These are phyloP conservation scores for Drosophila bocki DNA, from an alignment of 1,140 invertebrate species.

Conservation along the genomic window DNA sequence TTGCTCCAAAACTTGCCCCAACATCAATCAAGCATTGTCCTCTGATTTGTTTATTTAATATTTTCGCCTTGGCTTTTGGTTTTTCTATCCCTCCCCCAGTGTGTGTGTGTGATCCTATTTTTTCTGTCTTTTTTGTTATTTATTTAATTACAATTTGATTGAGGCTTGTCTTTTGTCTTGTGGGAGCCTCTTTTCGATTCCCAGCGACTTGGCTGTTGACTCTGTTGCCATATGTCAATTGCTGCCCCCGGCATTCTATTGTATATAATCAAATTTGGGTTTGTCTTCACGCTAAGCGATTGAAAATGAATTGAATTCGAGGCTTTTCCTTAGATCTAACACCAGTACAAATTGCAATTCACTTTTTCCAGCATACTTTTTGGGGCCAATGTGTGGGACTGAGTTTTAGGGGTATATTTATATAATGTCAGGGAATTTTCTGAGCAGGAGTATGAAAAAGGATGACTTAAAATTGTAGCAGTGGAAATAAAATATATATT, in stretches of 20 bases:
- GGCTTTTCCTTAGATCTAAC: conserved; percentile 49
- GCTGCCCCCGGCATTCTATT: conserved; percentile 50
- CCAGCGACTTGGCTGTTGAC: conserved; percentile 30
- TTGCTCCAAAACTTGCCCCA: conserved; percentile 15
- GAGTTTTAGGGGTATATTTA: neutral
- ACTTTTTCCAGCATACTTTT: conserved; percentile 49
- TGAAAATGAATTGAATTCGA: conserved; percentile 57
- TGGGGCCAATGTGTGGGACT: conserved; percentile 16
- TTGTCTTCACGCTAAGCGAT: conserved; percentile 27
- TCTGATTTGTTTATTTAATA: conserved; percentile 75
- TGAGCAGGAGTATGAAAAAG: neutral
- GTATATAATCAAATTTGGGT: conserved; percentile 68
- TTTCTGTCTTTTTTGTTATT: conserved; percentile 43
- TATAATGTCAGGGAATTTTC: neutral
- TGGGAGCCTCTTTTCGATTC: conserved; percentile 5
- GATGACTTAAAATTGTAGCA: neutral
- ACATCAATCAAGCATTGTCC: conserved; percentile 58
- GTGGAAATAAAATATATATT: neutral
- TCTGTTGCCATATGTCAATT: conserved; percentile 42
- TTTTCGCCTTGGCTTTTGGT: conserved; percentile 47
- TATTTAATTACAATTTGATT: conserved; percentile 79
- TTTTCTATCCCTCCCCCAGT: conserved; percentile 6
- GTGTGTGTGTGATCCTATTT: conserved; percentile 12
- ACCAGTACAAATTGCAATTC: conserved; percentile 29
- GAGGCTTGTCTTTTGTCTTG: conserved; percentile 58